Evolutionary conservation across 2,113 vertebrate genomes (phyloP), one percentile per base, ranked within the genome.

Genomic region (Chloroceryle aenea): DNA sequence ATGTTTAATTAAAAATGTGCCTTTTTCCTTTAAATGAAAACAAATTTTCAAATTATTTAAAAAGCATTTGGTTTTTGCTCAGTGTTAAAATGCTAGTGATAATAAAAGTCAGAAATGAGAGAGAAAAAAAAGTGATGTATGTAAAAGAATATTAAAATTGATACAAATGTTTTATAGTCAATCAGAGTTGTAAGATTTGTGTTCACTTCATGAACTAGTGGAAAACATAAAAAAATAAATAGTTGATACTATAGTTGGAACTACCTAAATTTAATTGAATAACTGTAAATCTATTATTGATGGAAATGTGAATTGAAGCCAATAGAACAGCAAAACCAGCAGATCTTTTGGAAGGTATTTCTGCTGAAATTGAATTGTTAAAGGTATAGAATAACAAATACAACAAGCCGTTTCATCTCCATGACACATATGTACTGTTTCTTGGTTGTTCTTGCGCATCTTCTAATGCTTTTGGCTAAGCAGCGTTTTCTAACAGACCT

Each of bases 401-500:
- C 25, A 79, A 12, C 19, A 50, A 63, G 8, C 0, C 5, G 8
- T 80, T 73, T 64, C 29, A 29, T 6, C 17, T 75, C 45, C 67
- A 82, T 12, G 6, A n/a, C 55, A 47, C 8, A 4, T 9, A 9
- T 4, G 27, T 89, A 17, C 25, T 19, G 3, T 45, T 82, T 77
- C 55, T 79, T 62, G 71, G 38, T 15, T 89, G 27, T 66, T 58
- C 78, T 77, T 90, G 55, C 43, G 19, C 34, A 84, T 88, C 89
- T 94, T 78, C 62, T 25, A 26, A 3, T 64, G 80, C 48, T 71
- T 68, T 11, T 0, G 0, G 88, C 32, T 69, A 15, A 25, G 53
- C 15, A 25, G 50, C 6, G 15, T 61, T 64, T 83, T 93, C 93
- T 96, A 98, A 67, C 98, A 98, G 89, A 98, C 71, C 71, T 98